Conservation (phyloP, 1,140 invertebrate species). For the Eriosoma lanigerum region DNA sequence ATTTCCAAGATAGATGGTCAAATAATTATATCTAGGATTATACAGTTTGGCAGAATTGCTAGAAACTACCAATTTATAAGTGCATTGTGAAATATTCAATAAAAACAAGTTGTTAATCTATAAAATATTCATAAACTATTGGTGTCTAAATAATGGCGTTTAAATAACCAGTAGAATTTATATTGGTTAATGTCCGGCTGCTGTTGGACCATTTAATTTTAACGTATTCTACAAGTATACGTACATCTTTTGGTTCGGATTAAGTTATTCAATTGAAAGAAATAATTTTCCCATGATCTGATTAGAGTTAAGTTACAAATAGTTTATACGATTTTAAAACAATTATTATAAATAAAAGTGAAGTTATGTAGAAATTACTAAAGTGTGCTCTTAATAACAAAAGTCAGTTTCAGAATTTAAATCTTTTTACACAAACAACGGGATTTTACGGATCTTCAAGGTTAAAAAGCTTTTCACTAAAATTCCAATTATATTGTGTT, state of each 20-base stretch:
- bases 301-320: not conserved
- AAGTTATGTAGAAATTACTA: constrained; percentile 31
- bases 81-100: no score
- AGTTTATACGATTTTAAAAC: constrained; percentile 1
- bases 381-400: constrained; percentile 3
- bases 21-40: no score
- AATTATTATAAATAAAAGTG: not conserved
- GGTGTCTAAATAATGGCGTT: no score
- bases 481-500: no score
- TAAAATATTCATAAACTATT: no score
- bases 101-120: no score
- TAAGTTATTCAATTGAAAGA: not conserved
- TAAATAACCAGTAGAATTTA: not conserved
- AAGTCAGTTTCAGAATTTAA: constrained; percentile 24
- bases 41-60: no score
- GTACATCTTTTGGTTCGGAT: not conserved
- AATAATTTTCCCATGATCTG: not conserved
- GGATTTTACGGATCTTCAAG: not conserved
- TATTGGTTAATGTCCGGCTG: not conserved
- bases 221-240: not conserved
- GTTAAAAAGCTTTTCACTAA: no score
- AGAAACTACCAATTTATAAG: no score
- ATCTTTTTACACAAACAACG: not conserved
- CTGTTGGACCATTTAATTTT: not conserved
- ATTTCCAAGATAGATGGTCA: no score